Base-by-base conservation (phyloP, 2,888 invertebrate genomes). In the Eretmocerus hayati region DNA sequence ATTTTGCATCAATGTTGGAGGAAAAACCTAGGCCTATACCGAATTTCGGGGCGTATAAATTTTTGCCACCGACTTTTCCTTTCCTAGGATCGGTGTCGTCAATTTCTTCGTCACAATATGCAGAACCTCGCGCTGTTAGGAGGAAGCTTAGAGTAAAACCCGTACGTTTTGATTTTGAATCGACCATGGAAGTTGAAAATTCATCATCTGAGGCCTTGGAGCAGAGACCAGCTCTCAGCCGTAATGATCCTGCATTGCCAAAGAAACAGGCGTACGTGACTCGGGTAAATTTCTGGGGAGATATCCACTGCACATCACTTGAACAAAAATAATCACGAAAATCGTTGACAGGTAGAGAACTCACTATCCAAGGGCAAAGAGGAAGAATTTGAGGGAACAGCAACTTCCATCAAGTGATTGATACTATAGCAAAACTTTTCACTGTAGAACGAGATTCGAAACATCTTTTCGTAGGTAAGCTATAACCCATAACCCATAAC, bases 321-420 rank as follows among this genome's bases (percentile, higher is more conserved):
- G n/a, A n/a, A n/a, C n/a, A n/a, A n/a, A n/a, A n/a, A n/a, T n/a
- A n/a, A n/a, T n/a, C n/a, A n/a, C n/a, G n/a, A n/a, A n/a, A n/a
- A n/a, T n/a, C n/a, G 4, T 30, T 39, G 38, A 5, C 55, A 83
- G 82, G 77, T 82, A 20, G 86, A 86, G 72, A 74, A 76, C 26
- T 69, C 77, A 3, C 68, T 89, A 56, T 74, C 77, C 46, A 63
- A 69, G 23, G 77, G 79, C 2, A 73, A 81, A 38, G 89, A 85
- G 62, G 79, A 78, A 59, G 66, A 73, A 50, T 88, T 89, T 68
- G 77, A 53, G 18, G 5, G 9, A 74, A 75, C 41, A 77, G 77
- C n/a, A 74, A 81, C 59, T 81, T 83, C 61, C 67, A 73, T 2
- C 66, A 72, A 4, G 75, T 87, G 43, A 64, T 81, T 44, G 62